phyloP scores from a whole-genome alignment of 2,113 vertebrate genomes.

The Bubalus kerabau region DNA sequence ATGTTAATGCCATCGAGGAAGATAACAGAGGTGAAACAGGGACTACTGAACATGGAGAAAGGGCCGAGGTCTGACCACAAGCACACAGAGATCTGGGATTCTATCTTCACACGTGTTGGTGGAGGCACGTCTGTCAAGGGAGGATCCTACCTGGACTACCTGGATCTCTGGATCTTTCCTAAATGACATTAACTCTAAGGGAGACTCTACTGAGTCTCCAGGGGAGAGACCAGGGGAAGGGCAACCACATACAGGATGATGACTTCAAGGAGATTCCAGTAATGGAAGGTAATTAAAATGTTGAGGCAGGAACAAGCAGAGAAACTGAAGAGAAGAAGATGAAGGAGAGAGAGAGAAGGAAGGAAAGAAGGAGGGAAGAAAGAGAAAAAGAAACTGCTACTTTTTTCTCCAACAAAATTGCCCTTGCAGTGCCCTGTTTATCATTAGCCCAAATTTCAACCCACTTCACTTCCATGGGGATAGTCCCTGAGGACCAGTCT shows the following conservation, averaged over 20 bases:
- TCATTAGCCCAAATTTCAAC: background rate
- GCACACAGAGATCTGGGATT: background rate
- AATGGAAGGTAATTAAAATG: background rate
- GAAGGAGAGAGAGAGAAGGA: background rate
- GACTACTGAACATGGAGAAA: background rate
- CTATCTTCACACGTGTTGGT: background rate
- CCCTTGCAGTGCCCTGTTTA: background rate
- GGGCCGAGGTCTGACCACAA: background rate
- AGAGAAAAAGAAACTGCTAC: background rate
- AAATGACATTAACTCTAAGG: background rate
- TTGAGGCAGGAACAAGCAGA: background rate
- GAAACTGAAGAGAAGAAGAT: background rate
- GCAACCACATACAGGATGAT: background rate
- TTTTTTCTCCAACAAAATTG: background rate
- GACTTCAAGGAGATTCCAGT: background rate
- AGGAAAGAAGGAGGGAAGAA: background rate
- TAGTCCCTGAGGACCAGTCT: background rate
- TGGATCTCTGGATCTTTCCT: background rate
- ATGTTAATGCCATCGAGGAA: background rate
- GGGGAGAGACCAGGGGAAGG: too few species aligned
- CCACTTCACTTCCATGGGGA: background rate
- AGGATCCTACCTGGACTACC: background rate
- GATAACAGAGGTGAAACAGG: background rate
- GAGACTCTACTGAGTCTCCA: background rate
- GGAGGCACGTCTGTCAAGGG: background rate